phyloP scores from a whole-genome alignment of 30 jellyfish, hydroid and myxozoan genomes.

The Hydractinia symbiolongicarpus region DNA sequence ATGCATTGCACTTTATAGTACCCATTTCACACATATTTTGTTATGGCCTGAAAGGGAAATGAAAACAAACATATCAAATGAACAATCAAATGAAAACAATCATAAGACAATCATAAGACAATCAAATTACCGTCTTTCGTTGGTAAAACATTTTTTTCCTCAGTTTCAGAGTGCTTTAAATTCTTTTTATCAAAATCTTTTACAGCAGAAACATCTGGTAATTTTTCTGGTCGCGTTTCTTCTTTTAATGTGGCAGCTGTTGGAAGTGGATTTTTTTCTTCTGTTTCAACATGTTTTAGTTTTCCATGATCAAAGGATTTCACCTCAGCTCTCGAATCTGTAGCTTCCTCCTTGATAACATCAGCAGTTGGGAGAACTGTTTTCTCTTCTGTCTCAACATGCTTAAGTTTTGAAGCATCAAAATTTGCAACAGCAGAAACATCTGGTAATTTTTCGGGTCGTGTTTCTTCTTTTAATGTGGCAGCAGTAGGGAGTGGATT shows the following conservation, averaged over 20 bases:
- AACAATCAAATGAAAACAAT: too few species aligned
- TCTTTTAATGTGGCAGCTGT: slow-evolving; percentile 56
- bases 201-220: slow-evolving; percentile 57
- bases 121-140: slow-evolving; percentile 45
- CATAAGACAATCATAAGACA: too few species aligned
- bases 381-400: slow-evolving; percentile 78
- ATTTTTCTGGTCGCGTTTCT: slow-evolving; percentile 61
- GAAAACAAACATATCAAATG: too few species aligned
- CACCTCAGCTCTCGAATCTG: slow-evolving; percentile 67
- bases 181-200: slow-evolving; percentile 46
- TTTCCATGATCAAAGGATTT: slow-evolving; percentile 53
- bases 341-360: slow-evolving; percentile 45
- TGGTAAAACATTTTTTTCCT: slow-evolving; percentile 62
- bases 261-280: slow-evolving; percentile 76
- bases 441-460: slow-evolving; percentile 84
- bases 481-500: slow-evolving; percentile 63
- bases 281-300: slow-evolving; percentile 73
- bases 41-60: too few species aligned
- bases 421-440: slow-evolving; percentile 63
- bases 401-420: slow-evolving; percentile 55
- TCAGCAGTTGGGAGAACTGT: slow-evolving; percentile 68
- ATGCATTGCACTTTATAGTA: too few species aligned
- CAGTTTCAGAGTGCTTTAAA: slow-evolving; percentile 59
- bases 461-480: slow-evolving; percentile 61
- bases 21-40: too few species aligned